Conservation (phyloP, 1,140 invertebrate genomes). For the fruit fly (Drosophila melanogaster) region Release_6_plus_ISO1_MT NT_033777.3:30733001-30733500, state of each 20-base stretch:
- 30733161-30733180: slow-evolving; percentile 63
- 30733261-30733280: too few relatives aligned
- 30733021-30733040: slow-evolving; percentile 57
- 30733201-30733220: background rate
- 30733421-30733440: slow-evolving; percentile 5
- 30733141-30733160: slow-evolving; percentile 14
- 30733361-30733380: background rate
- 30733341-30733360: background rate
- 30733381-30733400: background rate
- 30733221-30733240: too few relatives aligned
- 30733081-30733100: slow-evolving; percentile 83
- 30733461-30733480: slow-evolving; percentile 76
- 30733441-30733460: slow-evolving; percentile 12
- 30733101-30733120: slow-evolving; percentile 68
- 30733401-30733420: slow-evolving; percentile 11
- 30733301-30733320: too few relatives aligned
- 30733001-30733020: slow-evolving; percentile 82
- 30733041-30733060: background rate
- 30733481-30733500: slow-evolving; percentile 70
- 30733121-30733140: slow-evolving; percentile 31
- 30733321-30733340: background rate
- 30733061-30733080: slow-evolving; percentile 27
- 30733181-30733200: slow-evolving; percentile 10
- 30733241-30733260: too few relatives aligned
- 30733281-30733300: too few relatives aligned